These are phyloP conservation scores for Ecliptopera silaceata DNA, from an alignment of 2,888 invertebrate species.

Conservation along the genomic window DNA sequence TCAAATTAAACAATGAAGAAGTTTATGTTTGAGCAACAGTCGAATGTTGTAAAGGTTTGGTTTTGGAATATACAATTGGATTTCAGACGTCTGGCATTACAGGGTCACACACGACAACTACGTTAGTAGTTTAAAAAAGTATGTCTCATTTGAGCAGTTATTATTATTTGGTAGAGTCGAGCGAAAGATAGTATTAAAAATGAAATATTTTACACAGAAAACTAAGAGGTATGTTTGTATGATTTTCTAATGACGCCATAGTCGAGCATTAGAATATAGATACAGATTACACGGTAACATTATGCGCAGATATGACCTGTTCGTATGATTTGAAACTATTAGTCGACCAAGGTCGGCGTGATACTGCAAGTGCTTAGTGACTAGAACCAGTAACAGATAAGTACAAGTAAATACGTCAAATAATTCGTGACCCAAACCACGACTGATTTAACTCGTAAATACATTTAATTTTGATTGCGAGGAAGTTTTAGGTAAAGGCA, in stretches of 20 bases:
- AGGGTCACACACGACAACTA: too few species aligned
- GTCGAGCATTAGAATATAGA: neutral
- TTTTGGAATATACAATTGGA: neutral
- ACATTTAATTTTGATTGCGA: neutral
- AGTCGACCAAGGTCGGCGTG: slow-evolving; percentile 9
- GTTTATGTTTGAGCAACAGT: slow-evolving; percentile 2
- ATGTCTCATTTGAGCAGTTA: too few species aligned
- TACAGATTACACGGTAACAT: neutral
- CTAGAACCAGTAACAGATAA: slow-evolving; percentile 3
- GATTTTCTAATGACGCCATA: neutral
- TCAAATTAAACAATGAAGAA: slow-evolving; percentile 5
- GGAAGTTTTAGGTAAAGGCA: neutral
- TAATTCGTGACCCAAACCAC: slow-evolving; percentile 15
- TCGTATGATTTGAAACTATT: slow-evolving; percentile 10
- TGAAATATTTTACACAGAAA: too few species aligned
- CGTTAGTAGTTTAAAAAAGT: too few species aligned
- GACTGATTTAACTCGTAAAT: slow-evolving; percentile 7
- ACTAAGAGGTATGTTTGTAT: too few species aligned
- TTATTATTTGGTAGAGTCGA: neutral
- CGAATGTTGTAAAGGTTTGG: neutral
- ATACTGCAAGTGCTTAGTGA: slow-evolving; percentile 15
- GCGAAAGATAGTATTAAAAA: too few species aligned
- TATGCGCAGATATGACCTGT: slow-evolving; percentile 5
- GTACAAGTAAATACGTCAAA: neutral
- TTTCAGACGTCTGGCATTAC: too few species aligned